A percentile compares a stretch with the other conserved stretches of the same genome.
Conservation (phyloP, 2,888 invertebrate genomes). For the Scaptomyza cyrtandrae region DNA sequence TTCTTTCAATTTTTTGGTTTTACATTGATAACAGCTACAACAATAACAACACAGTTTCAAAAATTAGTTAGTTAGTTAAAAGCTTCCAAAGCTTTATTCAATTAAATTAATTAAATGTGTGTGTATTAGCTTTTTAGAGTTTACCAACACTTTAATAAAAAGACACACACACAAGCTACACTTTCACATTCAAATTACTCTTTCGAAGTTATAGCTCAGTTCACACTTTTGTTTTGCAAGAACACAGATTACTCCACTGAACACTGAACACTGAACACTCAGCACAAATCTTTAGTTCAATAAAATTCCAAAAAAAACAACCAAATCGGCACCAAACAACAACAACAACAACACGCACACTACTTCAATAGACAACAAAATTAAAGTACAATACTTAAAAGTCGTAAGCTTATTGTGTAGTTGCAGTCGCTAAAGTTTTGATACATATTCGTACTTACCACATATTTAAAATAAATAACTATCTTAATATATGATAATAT, state of each 20-base stretch:
- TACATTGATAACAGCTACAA: slow-evolving; percentile 39
- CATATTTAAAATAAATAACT: slow-evolving; percentile 49
- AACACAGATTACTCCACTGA: slow-evolving; percentile 12
- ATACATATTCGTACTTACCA: slow-evolving; percentile 50
- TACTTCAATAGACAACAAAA: slow-evolving; percentile 12
- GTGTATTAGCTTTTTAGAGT: slow-evolving; percentile 78
- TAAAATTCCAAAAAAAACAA: not conserved
- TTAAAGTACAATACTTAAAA: slow-evolving; percentile 40
- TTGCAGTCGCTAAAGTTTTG: slow-evolving; percentile 71
- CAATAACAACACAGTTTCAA: slow-evolving; percentile 50
- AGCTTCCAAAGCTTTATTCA: slow-evolving; percentile 62
- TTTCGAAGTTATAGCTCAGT: not conserved
- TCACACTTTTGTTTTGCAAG: slow-evolving; percentile 23
- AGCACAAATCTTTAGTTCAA: slow-evolving; percentile 12
- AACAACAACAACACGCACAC: slow-evolving; percentile 19
- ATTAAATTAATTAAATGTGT: slow-evolving; percentile 74
- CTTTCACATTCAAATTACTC: slow-evolving; percentile 2
- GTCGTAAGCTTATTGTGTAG: slow-evolving; percentile 75
- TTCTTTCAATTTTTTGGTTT: slow-evolving; percentile 14
- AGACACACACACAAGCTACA: slow-evolving; percentile 14
- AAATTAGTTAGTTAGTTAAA: slow-evolving; percentile 68
- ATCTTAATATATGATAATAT: slow-evolving; percentile 34
- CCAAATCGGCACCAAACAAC: slow-evolving; percentile 18
- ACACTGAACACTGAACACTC: slow-evolving; percentile 22
- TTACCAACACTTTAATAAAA: slow-evolving; percentile 54